Evolutionary conservation across 2,113 vertebrate genomes (phyloP), one percentile per base, ranked within the genome.

Genomic region (Dicrurus megarhynchus): DNA sequence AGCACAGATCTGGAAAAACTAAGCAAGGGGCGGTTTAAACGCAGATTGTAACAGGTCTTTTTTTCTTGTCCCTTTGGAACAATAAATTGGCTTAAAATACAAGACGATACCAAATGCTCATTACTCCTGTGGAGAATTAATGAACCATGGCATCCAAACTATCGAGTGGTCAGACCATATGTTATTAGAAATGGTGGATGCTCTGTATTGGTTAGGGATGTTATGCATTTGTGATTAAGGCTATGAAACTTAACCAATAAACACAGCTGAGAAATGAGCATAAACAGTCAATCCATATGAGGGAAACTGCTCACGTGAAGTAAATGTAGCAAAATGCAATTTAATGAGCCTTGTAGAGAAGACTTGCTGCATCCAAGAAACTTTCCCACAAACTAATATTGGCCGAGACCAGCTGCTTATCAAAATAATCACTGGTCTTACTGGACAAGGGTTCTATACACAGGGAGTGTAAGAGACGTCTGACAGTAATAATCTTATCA

Each of bases 91-190:
- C 70, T 97, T 96, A 94, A 93, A 97, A 97, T 94, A 97, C 86
- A 97, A 95, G 95, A 97, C 93, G 97, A 97, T 97, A 89, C 91
- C 92, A 95, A 96, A 97, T 93, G 94, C 90, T 95, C 97, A 96
- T 93, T 97, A 87, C 84, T 97, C 97, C 94, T 94, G 84, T 92
- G 93, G 95, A 97, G 97, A 98, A 97, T 97, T 97, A 98, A 98
- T 97, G 97, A 98, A 88, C 92, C 96, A 94, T 97, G 97, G 95
- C 97, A 98, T 97, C 88, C 95, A 96, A 93, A 96, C 81, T 83
- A 91, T 96, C 35, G 37, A 97, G 96, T 95, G 82, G 92, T 90
- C 81, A 95, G 94, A 90, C 94, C 91, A 94, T 91, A 94, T 96
- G 97, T 96, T 89, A 74, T 84, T 86, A 95, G 89, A 95, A 96